A percentile compares a stretch with the other conserved stretches of the same genome.
Conservation (phyloP, 2,888 invertebrate genomes). For the Lacanobia wlatinum region DNA sequence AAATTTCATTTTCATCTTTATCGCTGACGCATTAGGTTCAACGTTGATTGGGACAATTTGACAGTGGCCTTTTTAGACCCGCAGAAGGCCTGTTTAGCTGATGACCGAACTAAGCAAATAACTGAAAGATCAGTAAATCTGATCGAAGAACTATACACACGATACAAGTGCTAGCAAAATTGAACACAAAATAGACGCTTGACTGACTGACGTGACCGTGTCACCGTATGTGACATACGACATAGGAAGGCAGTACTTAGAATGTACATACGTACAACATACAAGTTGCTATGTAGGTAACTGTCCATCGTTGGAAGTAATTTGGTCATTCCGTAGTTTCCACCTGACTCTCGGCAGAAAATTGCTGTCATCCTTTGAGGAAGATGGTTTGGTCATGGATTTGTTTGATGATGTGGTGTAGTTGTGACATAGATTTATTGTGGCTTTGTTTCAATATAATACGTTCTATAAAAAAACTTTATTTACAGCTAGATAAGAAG, state of each 20-base stretch:
- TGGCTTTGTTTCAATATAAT: not conserved
- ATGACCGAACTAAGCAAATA: no score
- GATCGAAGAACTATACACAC: no score
- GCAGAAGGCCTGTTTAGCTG: no score
- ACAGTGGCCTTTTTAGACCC: no score
- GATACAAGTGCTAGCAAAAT: not conserved
- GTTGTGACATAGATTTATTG: not conserved
- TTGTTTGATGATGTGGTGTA: not conserved
- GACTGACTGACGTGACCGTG: conserved; percentile 9
- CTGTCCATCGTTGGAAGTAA: conserved; percentile 49
- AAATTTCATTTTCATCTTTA: no score
- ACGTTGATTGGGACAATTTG: no score
- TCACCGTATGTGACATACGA: not conserved
- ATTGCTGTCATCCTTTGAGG: conserved; percentile 68
- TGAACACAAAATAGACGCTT: conserved; percentile 3
- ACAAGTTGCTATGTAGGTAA: conserved; percentile 15
- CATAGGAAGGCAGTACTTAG: conserved; percentile 51
- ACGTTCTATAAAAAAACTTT: no score
- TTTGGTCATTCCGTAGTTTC: conserved; percentile 57
- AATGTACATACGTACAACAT: conserved; percentile 1
- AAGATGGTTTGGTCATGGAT: conserved; percentile 22
- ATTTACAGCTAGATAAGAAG: no score
- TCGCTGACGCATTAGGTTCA: no score
- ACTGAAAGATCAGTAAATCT: no score
- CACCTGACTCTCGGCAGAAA: conserved; percentile 47